These are phyloP conservation scores for Thunnus maccoyii DNA, from an alignment of 2,113 vertebrate genomes.

Conservation along the genomic window DNA sequence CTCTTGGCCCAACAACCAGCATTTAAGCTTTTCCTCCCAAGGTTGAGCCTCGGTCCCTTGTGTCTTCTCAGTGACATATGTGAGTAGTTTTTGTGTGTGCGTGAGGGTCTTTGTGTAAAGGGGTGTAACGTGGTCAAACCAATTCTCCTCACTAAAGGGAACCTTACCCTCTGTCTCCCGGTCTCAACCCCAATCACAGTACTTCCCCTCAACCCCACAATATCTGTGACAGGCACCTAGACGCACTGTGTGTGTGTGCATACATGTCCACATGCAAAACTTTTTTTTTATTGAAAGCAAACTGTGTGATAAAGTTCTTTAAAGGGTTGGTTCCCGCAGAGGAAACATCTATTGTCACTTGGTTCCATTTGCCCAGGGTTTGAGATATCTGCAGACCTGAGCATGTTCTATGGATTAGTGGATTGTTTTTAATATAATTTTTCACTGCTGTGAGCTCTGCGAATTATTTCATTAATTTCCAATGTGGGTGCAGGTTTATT, in stretches of 20 bases:
- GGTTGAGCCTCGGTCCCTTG: conserved; percentile 37
- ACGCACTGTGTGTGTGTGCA: background rate
- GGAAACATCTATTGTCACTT: too few relatives aligned
- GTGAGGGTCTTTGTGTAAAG: background rate
- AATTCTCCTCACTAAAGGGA: conserved; percentile 68
- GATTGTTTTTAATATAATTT: too few relatives aligned
- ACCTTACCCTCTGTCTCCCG: conserved; percentile 58
- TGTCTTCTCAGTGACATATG: conserved; percentile 31
- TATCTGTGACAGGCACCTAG: background rate
- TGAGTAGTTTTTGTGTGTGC: conserved; percentile 28
- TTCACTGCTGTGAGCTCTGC: too few relatives aligned
- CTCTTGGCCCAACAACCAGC: conserved; percentile 51
- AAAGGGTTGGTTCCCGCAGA: too few relatives aligned
- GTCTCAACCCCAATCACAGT: conserved; percentile 64
- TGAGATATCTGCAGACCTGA: too few relatives aligned
- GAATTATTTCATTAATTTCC: too few relatives aligned
- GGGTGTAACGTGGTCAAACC: conserved; percentile 66
- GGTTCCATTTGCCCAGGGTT: too few relatives aligned
- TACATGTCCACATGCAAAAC: background rate
- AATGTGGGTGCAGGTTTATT: too few relatives aligned
- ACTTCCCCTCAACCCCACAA: conserved; percentile 24
- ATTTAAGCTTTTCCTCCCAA: conserved; percentile 64
- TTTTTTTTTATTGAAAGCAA: background rate
- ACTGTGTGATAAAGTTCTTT: too few relatives aligned
- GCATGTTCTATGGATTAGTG: too few relatives aligned